Evolutionary conservation across 2,113 vertebrate species (phyloP).

Genomic region (Benitochromis conjunctus): DNA sequence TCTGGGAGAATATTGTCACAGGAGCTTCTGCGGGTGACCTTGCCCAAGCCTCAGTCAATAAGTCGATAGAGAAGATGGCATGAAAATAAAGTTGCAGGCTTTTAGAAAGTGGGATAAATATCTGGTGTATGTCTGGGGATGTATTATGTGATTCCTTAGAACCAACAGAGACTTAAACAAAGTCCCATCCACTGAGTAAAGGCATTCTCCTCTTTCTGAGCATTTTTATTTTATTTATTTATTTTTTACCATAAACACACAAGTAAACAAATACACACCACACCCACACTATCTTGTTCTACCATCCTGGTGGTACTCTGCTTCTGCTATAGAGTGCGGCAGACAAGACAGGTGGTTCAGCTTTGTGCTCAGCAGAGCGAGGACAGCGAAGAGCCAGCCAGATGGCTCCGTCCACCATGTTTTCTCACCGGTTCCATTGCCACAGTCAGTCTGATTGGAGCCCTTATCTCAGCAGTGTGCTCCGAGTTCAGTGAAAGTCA

Average conservation of each 20-base stretch:
- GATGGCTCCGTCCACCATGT: conserved; percentile 63
- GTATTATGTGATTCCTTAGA: neutral
- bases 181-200: neutral
- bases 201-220: neutral
- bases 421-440: conserved; percentile 45
- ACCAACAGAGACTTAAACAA: neutral
- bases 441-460: conserved; percentile 30
- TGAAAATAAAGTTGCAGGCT: conserved; percentile 17
- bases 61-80: conserved; percentile 30
- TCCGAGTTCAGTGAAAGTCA: conserved; percentile 49
- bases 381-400: conserved; percentile 47
- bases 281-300: conserved; percentile 14
- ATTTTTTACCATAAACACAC: neutral
- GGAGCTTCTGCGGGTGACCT: conserved; percentile 43
- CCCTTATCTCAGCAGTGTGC: conserved; percentile 58
- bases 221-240: neutral
- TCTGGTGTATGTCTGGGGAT: neutral
- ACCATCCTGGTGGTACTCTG: conserved; percentile 11
- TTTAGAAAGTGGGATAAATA: conserved; percentile 8
- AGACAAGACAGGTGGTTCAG: conserved; percentile 56
- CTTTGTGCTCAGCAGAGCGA: conserved; percentile 62
- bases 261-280: conserved; percentile 2
- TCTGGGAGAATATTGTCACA: conserved; percentile 44
- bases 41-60: conserved; percentile 41
- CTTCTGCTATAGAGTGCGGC: conserved; percentile 35